Conservation (phyloP, 2,113 vertebrate species). For the Camelus dromedarius region DNA sequence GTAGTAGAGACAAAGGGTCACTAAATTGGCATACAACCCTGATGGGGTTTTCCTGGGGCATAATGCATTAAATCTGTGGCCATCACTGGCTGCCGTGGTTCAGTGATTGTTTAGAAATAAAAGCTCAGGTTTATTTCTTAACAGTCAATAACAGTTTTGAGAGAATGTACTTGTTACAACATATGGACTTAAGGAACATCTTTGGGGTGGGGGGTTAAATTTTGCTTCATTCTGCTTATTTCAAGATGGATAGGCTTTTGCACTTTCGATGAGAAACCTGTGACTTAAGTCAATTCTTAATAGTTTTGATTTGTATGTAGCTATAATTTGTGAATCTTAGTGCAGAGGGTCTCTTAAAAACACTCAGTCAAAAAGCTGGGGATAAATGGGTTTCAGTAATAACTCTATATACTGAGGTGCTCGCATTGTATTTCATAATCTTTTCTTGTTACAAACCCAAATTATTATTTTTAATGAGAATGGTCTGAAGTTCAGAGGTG, state of each 20-base stretch:
- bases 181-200: slow-evolving; percentile 72
- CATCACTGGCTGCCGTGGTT: slow-evolving; percentile 63
- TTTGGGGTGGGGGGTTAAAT: slow-evolving; percentile 81
- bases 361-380: slow-evolving; percentile 79
- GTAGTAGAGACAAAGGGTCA: slow-evolving; percentile 71
- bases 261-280: slow-evolving; percentile 80
- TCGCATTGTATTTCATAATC: slow-evolving; percentile 92
- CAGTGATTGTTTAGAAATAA: slow-evolving; percentile 68
- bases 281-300: slow-evolving; percentile 77
- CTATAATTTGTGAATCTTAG: slow-evolving; percentile 79
- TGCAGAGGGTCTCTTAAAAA: slow-evolving; percentile 74
- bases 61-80: slow-evolving; percentile 74
- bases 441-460: slow-evolving; percentile 77
- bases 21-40: slow-evolving; percentile 68
- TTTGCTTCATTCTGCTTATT: slow-evolving; percentile 81
- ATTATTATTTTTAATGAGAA: slow-evolving; percentile 80
- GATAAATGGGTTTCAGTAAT: slow-evolving; percentile 86
- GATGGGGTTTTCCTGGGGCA: slow-evolving; percentile 70
- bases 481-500: slow-evolving; percentile 88
- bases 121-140: slow-evolving; percentile 75
- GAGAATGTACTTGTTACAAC: slow-evolving; percentile 68
- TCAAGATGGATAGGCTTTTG: slow-evolving; percentile 79
- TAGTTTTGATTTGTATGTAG: slow-evolving; percentile 82
- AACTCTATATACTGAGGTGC: slow-evolving; percentile 86
- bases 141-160: slow-evolving; percentile 65